Evolutionary conservation across 2,888 invertebrate species (phyloP), one percentile per base, ranked within the genome.

Genomic region (Synergus gifuensis): DNA sequence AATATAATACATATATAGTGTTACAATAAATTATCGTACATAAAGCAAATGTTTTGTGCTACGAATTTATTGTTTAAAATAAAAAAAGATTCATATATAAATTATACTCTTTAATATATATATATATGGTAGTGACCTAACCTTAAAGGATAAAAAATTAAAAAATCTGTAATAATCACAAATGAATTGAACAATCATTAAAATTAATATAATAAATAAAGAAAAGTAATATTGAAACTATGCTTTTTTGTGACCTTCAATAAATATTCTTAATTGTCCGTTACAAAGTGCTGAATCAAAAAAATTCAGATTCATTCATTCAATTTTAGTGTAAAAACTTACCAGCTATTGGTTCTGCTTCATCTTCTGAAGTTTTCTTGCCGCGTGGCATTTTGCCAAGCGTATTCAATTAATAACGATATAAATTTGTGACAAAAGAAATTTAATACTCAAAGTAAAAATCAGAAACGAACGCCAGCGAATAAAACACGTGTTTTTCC

Each of bases 241-340:
- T 8, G n/a, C 8, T 28, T 28, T 28, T 28, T 60, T 22, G 14
- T 60, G 60, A 60, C 22, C 28, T 60, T 60, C 60, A 12, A 60
- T 60, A 5, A 60, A 60, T 60, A 22, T 18, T 60, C 22, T 14
- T 14, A 64, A 12, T 46, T 28, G 49, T 28, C 69, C 69, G 69
- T 69, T 69, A 69, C 69, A 49, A 69, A 69, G 44, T 67, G 14
- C 44, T 22, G 46, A 54, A 40, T 3, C 49, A 69, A 36, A n/a
- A n/a, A 66, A 66, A 66, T 40, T 60, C 22, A 69, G 3, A 49
- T 49, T 69, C 22, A 36, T 18, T 49, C 1, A 49, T 69, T 9
- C 16, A 69, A 8, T 22, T 22, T 28, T 28, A 11, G 14, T 12
- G 4, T 12, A 69, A 12, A 54, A 69, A 49, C 69, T 69, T 22